phyloP scores from a whole-genome alignment of 2,888 invertebrate genomes.

The Chironomus tentans region DNA sequence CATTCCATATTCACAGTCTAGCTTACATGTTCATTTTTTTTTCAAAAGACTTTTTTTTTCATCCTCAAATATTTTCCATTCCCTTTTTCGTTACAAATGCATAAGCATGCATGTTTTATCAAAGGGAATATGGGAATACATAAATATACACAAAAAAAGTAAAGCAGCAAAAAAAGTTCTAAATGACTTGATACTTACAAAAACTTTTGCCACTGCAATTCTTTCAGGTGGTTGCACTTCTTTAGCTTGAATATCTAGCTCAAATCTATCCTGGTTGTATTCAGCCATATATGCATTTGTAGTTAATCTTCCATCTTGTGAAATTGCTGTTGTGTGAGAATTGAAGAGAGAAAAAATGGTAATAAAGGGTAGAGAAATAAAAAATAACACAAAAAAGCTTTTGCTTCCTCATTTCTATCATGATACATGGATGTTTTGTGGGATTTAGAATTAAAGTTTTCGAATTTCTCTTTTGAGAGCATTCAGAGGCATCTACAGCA shows the following conservation, averaged over 20 bases:
- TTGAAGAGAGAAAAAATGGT: not conserved
- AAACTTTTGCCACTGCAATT: constrained; percentile 65
- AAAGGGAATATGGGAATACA: not conserved
- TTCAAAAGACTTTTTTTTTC: not conserved
- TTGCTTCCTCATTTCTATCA: not conserved
- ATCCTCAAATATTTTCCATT: not conserved
- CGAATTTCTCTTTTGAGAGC: not conserved
- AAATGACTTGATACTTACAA: constrained; percentile 48
- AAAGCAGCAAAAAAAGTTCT: not conserved
- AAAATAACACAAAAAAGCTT: not conserved
- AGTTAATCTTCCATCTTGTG: constrained; percentile 39
- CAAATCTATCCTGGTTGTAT: constrained; percentile 80
- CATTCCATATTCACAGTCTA: too few relatives aligned
- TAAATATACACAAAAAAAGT: not conserved
- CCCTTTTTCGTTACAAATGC: not conserved
- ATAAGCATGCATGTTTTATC: not conserved
- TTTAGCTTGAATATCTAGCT: constrained; percentile 72
- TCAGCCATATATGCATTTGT: constrained; percentile 79
- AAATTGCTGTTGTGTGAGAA: constrained; percentile 33
- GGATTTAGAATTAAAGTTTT: not conserved
- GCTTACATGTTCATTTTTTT: not conserved
- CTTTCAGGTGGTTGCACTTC: constrained; percentile 71
- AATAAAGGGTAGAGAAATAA: not conserved
- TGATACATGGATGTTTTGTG: too few relatives aligned
- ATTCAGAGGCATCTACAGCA: not conserved